These are phyloP conservation scores for Saguinus midas DNA, from an alignment of 2,113 vertebrate species.

Conservation along the genomic window DNA sequence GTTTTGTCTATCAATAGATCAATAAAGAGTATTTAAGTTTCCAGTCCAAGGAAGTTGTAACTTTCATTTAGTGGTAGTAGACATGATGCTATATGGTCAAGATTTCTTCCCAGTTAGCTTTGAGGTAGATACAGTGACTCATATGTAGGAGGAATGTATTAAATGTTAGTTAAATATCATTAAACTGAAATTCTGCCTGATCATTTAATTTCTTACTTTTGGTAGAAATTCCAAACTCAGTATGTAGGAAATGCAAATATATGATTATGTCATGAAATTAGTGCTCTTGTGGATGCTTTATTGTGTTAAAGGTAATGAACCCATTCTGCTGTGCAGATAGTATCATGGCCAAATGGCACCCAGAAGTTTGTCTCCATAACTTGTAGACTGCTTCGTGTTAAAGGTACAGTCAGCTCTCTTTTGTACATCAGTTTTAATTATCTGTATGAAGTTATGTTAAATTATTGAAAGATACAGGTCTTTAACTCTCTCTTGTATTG, in stretches of 20 bases:
- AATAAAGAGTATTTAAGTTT: slow-evolving; percentile 16
- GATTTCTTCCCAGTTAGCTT: slow-evolving; percentile 4
- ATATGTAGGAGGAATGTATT: not conserved
- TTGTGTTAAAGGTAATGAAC: not conserved
- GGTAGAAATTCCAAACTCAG: not conserved
- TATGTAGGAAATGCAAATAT: not conserved
- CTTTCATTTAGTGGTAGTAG: slow-evolving; percentile 18
- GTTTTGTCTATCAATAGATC: slow-evolving; percentile 37
- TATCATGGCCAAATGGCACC: not conserved
- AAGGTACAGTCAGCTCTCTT: not conserved
- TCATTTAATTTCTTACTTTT: slow-evolving; percentile 1
- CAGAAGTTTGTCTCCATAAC: not conserved
- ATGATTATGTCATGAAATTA: slow-evolving; percentile 13
- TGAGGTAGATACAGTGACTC: not conserved
- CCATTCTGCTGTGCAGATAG: not conserved
- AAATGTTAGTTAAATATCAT: slow-evolving; percentile 24
- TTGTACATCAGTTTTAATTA: not conserved
- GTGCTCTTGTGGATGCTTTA: not conserved
- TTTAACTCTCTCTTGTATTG: not conserved
- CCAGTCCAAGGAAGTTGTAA: not conserved
- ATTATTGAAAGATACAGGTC: not conserved
- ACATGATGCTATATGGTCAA: not conserved
- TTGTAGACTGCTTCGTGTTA: not conserved
- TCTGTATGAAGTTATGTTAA: not conserved
- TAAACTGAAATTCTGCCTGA: slow-evolving; percentile 35